Conservation (phyloP, 2,113 vertebrate genomes). For the Neomonachus schauinslandi region DNA sequence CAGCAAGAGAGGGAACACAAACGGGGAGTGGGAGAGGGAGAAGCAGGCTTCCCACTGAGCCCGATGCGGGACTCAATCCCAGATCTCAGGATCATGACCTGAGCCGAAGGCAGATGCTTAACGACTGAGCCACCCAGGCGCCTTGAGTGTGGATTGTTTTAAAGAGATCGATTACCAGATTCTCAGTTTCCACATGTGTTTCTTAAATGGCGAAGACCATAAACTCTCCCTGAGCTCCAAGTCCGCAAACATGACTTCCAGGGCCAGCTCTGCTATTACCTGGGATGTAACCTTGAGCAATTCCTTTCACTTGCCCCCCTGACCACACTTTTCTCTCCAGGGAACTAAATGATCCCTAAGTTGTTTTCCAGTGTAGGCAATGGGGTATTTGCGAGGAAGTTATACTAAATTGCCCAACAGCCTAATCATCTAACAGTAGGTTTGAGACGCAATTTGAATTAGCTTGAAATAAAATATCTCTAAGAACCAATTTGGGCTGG, state of each 20-base stretch:
- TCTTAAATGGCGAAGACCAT: background rate
- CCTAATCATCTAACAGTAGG: background rate
- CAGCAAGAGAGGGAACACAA: too few relatives aligned
- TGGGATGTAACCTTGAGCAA: background rate
- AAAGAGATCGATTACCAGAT: background rate
- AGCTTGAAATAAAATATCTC: background rate
- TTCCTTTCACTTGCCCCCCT: background rate
- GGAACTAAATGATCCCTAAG: background rate
- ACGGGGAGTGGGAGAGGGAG: too few relatives aligned
- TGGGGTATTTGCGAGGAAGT: background rate
- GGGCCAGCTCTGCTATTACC: background rate
- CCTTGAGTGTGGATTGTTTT: background rate
- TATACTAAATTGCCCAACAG: background rate
- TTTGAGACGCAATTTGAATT: background rate
- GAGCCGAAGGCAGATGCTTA: too few relatives aligned
- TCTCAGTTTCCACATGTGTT: background rate
- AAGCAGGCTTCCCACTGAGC: too few relatives aligned
- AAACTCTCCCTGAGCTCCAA: background rate
- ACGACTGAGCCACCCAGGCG: too few relatives aligned
- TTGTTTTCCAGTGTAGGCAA: background rate
- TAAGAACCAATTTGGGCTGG: background rate
- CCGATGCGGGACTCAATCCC: too few relatives aligned
- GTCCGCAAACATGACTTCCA: background rate
- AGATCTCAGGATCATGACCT: too few relatives aligned
- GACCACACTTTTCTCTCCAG: background rate